These are phyloP conservation scores for Clarias laeviceps DNA, from an alignment of 2,797 vertebrate genomes.

Conservation along the genomic window DNA sequence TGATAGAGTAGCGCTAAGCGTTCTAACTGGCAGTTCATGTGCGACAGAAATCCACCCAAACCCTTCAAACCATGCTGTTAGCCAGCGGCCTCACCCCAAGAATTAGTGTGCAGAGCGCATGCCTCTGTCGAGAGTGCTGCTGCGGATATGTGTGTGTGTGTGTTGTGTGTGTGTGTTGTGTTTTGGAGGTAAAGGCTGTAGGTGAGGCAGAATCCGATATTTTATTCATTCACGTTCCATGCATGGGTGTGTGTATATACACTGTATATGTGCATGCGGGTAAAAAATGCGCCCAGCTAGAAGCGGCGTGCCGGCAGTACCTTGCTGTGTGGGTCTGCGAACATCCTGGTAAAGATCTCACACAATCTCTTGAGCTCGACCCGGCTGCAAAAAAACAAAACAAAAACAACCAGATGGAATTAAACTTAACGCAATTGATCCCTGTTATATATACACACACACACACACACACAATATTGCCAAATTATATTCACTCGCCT, in stretches of 20 bases:
- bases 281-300: conserved; percentile 27
- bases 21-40: conserved; percentile 48
- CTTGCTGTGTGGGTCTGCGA: conserved; percentile 99
- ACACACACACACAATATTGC: too few relatives aligned
- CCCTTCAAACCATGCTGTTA: conserved; percentile 73
- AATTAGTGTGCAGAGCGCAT: conserved; percentile 65
- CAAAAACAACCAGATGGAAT: conserved; percentile 5
- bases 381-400: conserved; percentile 75
- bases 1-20: conserved; percentile 58
- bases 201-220: conserved; percentile 82
- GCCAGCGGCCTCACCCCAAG: conserved; percentile 53
- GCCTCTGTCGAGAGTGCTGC: conserved; percentile 53
- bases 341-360: conserved; percentile 99
- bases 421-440: neutral
- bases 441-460: too few relatives aligned
- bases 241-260: conserved; percentile 34
- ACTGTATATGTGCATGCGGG: neutral
- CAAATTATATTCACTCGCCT: too few relatives aligned
- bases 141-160: conserved; percentile 34
- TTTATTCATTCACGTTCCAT: conserved; percentile 63
- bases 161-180: conserved; percentile 21
- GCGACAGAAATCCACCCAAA: conserved; percentile 67
- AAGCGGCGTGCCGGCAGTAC: conserved; percentile 73
- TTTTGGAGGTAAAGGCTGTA: conserved; percentile 39
- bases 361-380: conserved; percentile 97